Evolutionary conservation across 2,797 vertebrate genomes (phyloP), one percentile per base, ranked within the genome.

Genomic region (Gobio occitaniae): DNA sequence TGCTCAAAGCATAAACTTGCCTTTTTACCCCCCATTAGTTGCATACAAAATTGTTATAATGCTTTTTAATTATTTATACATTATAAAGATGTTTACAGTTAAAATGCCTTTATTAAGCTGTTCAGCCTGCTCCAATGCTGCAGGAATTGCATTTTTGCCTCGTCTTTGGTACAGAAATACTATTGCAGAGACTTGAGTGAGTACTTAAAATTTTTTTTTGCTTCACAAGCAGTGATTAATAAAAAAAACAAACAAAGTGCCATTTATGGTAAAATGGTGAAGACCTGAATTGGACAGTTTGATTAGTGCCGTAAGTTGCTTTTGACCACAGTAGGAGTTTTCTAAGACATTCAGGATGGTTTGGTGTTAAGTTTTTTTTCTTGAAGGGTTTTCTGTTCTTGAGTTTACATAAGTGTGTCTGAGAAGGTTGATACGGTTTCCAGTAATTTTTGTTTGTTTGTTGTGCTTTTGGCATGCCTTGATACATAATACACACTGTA

Each of bases 1-100:
- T 69, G 83, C 63, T 61, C 1, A 9, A 68, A 74, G 59, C 47
- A 41, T 63, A 66, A 84, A 76, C 61, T 77, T 66, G 47, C 47
- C 38, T 56, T 84, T 68, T 66, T 66, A 52, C n/a, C 48, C n/a
- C 63, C 16, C 36, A 52, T 74, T 82, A 52, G 61, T 56, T 68
- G 16, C 47, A 29, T 17, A 54, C 8, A 3, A 41, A 77, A 74
- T 63, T 68, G n/a, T 78, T 41, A 36, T 48, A 16, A 84, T n/a
- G 17, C 50, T 84, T 44, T 47, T 78, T 9, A 84, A 78, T 84
- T 84, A 84, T 78, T 84, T 78, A 78, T 56, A 47, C n/a, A 2
- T 47, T 78, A n/a, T 84, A 68, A 69, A 70, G 50, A 69, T 84
- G 82, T 84, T 84, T 84, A 78, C 75, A 56, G 65, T 84, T 84